Evolutionary conservation across 2,113 vertebrate species (phyloP), one percentile per base, ranked within the genome.

Genomic region (Corvus cornix): DNA sequence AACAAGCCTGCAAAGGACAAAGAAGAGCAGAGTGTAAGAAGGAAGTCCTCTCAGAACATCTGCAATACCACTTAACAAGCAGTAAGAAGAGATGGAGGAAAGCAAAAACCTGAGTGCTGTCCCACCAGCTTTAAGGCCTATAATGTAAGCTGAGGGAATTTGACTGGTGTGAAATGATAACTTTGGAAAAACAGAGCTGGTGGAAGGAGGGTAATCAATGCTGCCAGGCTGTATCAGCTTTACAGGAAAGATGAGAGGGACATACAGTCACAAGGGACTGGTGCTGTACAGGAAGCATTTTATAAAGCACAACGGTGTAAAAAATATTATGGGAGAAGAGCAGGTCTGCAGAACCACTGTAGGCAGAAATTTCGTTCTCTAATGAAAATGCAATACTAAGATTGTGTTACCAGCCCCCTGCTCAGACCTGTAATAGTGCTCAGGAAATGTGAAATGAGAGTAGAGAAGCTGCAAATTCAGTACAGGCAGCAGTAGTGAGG

Each of bases 401-500:
- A 74, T 13, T 81, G 67, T 63, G 55, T 80, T 81, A 92, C 56
- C 51, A 86, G 19, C 64, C 63, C 76, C 88, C 88, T 5, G 52
- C 79, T 86, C 75, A 63, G 94, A 67, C 35, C 10, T 1, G 6
- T 92, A 67, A 90, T 77, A 70, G 83, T 26, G 55, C 86, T 89
- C 79, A 92, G 86, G 35, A 93, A 80, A 92, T 56, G 76, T 43
- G 72, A 93, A 97, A 77, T 77, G 56, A 83, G 83, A 90, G 30
- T 20, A 31, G 76, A 84, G 82, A 84, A 88, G 48, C 68, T 95
- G 91, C 59, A 93, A 92, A 88, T 95, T 90, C 86, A 74, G 72
- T 78, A 86, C 23, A 86, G 79, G 43, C 59, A 76, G 59, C 21
- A 58, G 26, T 82, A 86, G 67, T 77, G 59, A 48, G 63, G 83